A percentile compares a stretch with the other conserved stretches of the same genome.
Evolutionary conservation across 53 echinoderm and acorn worm genomes (phyloP).

Genomic region (Antedon mediterranea): DNA sequence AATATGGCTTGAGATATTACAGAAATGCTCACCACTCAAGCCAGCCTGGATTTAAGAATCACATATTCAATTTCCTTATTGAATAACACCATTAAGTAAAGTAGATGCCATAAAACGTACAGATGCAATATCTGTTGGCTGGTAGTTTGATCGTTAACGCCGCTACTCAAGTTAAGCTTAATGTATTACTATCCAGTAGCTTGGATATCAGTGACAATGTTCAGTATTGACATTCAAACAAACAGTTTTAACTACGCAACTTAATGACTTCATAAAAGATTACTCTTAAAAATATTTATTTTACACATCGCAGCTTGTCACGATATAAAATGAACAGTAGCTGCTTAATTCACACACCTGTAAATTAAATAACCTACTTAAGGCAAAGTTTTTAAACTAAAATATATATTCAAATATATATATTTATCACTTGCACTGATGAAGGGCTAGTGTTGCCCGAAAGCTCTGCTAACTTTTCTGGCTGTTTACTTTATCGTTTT

Average conservation of each 20-base stretch:
- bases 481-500: too few species aligned
- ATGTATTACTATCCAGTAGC: background rate
- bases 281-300: too few species aligned
- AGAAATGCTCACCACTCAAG: background rate
- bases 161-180: background rate
- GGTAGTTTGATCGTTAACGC: background rate
- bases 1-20: background rate
- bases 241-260: background rate
- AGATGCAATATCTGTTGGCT: background rate
- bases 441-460: too few species aligned
- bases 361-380: too few species aligned
- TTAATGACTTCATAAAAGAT: background rate
- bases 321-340: too few species aligned
- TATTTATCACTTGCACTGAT: too few species aligned
- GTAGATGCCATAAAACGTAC: background rate
- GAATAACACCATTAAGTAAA: background rate
- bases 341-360: too few species aligned
- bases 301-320: too few species aligned
- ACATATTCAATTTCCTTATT: background rate
- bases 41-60: background rate
- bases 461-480: too few species aligned
- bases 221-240: background rate
- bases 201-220: background rate
- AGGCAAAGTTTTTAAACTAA: too few species aligned
- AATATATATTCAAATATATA: too few species aligned